phyloP scores from a whole-genome alignment of 2,113 vertebrate species.

The Esox niger region DNA sequence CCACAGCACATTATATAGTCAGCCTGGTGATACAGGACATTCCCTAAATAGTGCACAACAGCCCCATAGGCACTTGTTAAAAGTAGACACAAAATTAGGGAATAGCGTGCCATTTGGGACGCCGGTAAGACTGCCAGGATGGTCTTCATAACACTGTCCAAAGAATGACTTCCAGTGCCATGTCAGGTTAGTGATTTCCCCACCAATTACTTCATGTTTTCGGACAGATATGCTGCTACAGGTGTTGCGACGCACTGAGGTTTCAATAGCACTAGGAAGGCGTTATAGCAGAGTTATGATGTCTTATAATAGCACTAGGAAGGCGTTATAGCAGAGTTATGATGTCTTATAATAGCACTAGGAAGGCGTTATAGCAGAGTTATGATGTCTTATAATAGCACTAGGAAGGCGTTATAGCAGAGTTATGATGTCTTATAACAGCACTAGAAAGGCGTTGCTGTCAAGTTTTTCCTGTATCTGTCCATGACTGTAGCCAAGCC shows the following conservation, averaged over 20 bases:
- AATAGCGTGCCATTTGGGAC: not conserved
- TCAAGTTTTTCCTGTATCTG: too few species aligned
- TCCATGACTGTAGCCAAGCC: conserved; percentile 20
- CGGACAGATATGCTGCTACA: too few species aligned
- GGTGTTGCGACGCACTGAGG: too few species aligned
- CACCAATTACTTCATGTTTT: not conserved
- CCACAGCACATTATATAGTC: not conserved
- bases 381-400: not conserved
- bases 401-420: not conserved
- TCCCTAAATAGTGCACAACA: too few species aligned
- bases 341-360: not conserved
- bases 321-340: not conserved
- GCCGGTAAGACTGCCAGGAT: not conserved
- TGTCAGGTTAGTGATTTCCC: not conserved
- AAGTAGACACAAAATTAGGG: too few species aligned
- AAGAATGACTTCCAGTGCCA: not conserved
- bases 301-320: not conserved
- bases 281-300: not conserved
- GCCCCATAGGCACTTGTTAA: too few species aligned
- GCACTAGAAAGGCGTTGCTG: not conserved
- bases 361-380: not conserved
- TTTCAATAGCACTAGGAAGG: not conserved
- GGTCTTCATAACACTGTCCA: not conserved
- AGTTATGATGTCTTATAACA: not conserved
- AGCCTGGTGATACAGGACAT: not conserved